Percentiles rank a stretch among this genome's conserved stretches.
Conservation (phyloP, 2,888 invertebrate genomes). For the Emmelina monodactyla region DNA sequence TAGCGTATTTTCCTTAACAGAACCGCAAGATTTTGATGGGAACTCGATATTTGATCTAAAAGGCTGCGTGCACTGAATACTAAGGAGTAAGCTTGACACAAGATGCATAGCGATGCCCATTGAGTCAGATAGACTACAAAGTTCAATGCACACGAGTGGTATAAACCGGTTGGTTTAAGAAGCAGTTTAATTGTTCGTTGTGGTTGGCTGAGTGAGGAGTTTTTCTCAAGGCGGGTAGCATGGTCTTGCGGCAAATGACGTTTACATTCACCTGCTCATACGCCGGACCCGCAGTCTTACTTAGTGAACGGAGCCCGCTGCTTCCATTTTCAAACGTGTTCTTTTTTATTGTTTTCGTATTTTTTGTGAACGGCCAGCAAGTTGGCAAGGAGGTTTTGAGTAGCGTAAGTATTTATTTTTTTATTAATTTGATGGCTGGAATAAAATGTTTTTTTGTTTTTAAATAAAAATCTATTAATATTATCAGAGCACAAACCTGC, state of each 20-base stretch:
- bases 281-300: slow-evolving; percentile 47
- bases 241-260: slow-evolving; percentile 42
- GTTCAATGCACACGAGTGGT: slow-evolving; percentile 52
- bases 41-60: not conserved
- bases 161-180: slow-evolving; percentile 36
- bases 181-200: slow-evolving; percentile 25
- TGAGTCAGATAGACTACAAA: slow-evolving; percentile 46
- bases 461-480: no score
- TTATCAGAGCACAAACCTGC: no score
- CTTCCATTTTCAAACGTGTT: slow-evolving; percentile 30
- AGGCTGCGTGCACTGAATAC: slow-evolving; percentile 25
- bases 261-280: slow-evolving; percentile 55
- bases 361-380: slow-evolving; percentile 36
- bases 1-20: not conserved
- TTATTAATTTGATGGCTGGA: slow-evolving; percentile 3
- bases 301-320: slow-evolving; percentile 31
- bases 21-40: not conserved
- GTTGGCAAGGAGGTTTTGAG: slow-evolving; percentile 23
- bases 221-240: slow-evolving; percentile 31
- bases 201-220: slow-evolving; percentile 26
- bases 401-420: slow-evolving; percentile 11
- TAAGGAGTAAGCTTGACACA: slow-evolving; percentile 32
- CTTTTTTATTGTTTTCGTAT: slow-evolving; percentile 20
- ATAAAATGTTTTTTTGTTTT: no score
- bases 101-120: slow-evolving; percentile 34